Conservation (phyloP, 2,888 invertebrate genomes). For the Eudemis profundana region DNA sequence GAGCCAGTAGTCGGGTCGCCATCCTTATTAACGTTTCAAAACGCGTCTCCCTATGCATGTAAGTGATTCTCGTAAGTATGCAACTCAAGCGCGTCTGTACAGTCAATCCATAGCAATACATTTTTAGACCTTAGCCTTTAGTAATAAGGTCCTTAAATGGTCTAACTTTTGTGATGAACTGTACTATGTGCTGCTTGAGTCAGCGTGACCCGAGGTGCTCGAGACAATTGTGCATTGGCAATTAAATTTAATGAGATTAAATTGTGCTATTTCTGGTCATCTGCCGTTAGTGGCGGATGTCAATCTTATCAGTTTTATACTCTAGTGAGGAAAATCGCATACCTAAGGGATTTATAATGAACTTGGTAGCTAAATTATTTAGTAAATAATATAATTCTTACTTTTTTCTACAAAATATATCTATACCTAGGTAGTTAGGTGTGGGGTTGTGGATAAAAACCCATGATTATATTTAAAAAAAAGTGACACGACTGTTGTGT, state of each 20-base stretch:
- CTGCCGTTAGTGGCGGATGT: slow-evolving; percentile 57
- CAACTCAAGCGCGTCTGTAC: slow-evolving; percentile 52
- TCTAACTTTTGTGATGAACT: slow-evolving; percentile 45
- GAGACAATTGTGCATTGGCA: slow-evolving; percentile 77
- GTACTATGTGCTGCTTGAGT: slow-evolving; percentile 57
- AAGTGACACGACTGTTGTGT: too few species aligned
- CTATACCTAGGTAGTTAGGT: too few species aligned
- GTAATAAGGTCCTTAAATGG: slow-evolving; percentile 20
- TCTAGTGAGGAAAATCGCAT: slow-evolving; percentile 5
- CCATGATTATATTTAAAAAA: too few species aligned
- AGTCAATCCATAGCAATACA: not conserved
- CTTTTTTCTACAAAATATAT: too few species aligned
- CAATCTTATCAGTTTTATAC: slow-evolving; percentile 30
- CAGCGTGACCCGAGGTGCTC: slow-evolving; percentile 66
- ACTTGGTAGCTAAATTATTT: not conserved
- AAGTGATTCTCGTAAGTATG: slow-evolving; percentile 63
- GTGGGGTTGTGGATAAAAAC: too few species aligned
- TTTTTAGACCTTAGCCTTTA: slow-evolving; percentile 3
- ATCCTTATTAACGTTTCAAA: slow-evolving; percentile 53
- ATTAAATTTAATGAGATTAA: slow-evolving; percentile 80
- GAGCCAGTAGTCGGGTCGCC: slow-evolving; percentile 7
- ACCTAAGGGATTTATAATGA: not conserved
- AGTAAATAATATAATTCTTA: not conserved
- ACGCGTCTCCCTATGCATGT: slow-evolving; percentile 57
- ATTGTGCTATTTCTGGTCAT: slow-evolving; percentile 75